phyloP scores from a whole-genome alignment of 2,113 vertebrate genomes.

The Urocolius indicus region DNA sequence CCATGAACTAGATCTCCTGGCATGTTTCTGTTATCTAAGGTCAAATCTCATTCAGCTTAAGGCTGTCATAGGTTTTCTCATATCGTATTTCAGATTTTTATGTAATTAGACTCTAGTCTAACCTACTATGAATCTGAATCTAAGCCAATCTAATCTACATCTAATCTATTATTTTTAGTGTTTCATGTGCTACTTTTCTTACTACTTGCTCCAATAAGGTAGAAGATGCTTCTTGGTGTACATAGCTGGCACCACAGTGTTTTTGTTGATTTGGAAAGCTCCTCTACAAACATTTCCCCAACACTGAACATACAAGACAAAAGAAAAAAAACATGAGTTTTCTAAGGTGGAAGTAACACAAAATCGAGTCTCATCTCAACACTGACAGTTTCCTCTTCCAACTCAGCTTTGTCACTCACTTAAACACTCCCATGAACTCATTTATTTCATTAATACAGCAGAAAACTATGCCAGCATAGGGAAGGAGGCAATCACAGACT shows the following conservation, averaged over 20 bases:
- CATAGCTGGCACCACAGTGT: background rate
- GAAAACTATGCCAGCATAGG: background rate
- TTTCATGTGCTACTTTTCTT: background rate
- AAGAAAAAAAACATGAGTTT: background rate
- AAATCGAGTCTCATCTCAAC: background rate
- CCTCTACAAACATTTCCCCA: background rate
- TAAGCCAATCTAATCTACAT: too few species aligned
- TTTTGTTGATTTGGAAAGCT: background rate
- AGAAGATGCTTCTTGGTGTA: background rate
- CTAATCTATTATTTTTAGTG: background rate
- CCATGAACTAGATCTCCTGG: background rate
- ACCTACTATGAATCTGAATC: too few species aligned
- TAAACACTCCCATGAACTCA: background rate
- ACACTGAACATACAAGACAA: background rate
- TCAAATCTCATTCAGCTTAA: background rate
- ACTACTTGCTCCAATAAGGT: background rate
- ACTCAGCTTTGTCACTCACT: background rate
- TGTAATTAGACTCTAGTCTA: background rate
- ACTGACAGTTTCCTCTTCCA: background rate
- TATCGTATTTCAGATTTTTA: background rate
- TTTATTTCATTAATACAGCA: background rate
- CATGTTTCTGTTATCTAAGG: background rate
- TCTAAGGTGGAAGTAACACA: background rate
- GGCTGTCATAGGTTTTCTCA: background rate
- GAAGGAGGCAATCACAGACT: background rate